A percentile compares a stretch with the other conserved stretches of the same genome.
Conservation (phyloP, 2,113 vertebrate genomes). For the Eolophus roseicapilla region DNA sequence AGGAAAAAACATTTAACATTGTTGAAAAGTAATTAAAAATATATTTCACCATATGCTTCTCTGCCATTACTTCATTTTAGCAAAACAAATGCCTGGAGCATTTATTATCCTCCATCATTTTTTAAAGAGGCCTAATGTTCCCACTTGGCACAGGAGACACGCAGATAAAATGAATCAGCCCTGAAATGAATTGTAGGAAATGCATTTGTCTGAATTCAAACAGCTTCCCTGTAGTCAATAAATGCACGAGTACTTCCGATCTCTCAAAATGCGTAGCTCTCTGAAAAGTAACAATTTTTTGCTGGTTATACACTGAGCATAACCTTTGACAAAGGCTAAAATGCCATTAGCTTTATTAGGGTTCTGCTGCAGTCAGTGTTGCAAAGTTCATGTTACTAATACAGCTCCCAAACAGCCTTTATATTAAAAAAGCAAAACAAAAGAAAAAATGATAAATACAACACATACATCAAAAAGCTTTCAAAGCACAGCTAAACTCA, state of each 20-base stretch:
- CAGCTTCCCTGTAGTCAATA: slow-evolving; percentile 47
- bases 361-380: background rate
- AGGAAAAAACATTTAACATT: slow-evolving; percentile 74
- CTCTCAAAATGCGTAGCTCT: background rate
- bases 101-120: slow-evolving; percentile 75
- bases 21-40: slow-evolving; percentile 83
- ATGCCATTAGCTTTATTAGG: background rate
- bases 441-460: background rate
- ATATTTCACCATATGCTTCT: slow-evolving; percentile 79
- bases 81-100: slow-evolving; percentile 76
- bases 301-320: background rate
- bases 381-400: background rate
- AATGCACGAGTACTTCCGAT: background rate
- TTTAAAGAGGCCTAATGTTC: slow-evolving; percentile 75
- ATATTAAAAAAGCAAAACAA: background rate
- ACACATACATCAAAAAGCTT: slow-evolving; percentile 37
- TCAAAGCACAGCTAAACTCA: background rate
- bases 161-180: slow-evolving; percentile 69
- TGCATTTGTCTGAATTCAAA: slow-evolving; percentile 61
- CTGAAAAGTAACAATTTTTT: slow-evolving; percentile 24
- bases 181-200: slow-evolving; percentile 65
- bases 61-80: slow-evolving; percentile 66
- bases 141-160: slow-evolving; percentile 60
- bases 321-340: background rate
- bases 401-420: background rate